Evolutionary conservation across 2,797 vertebrate species (phyloP).

Genomic region (Alcedo quadribrachys): DNA sequence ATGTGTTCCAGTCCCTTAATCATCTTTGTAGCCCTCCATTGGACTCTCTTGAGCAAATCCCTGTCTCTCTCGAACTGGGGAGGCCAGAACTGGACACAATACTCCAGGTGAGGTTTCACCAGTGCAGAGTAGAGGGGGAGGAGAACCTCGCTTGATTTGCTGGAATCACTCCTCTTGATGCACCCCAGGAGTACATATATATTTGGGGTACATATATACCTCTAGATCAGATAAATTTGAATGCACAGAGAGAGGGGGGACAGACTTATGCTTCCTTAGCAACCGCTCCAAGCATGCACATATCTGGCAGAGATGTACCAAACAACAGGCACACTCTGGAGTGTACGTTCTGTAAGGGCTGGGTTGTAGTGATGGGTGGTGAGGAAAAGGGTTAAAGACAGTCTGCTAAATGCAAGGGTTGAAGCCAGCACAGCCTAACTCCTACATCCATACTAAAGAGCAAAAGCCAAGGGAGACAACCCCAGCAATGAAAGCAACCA

Average conservation of each 20-base stretch:
- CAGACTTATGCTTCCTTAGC: background rate
- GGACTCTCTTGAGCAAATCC: too few relatives aligned
- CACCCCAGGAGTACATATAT: too few relatives aligned
- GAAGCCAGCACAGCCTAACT: background rate
- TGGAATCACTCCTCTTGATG: too few relatives aligned
- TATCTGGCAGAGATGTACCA: background rate
- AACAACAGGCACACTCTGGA: background rate
- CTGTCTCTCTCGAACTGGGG: too few relatives aligned
- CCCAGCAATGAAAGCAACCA: background rate
- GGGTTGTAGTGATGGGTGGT: background rate
- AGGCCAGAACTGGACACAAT: too few relatives aligned
- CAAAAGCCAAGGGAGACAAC: background rate
- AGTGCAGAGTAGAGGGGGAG: too few relatives aligned
- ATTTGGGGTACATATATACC: too few relatives aligned
- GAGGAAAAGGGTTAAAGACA: background rate
- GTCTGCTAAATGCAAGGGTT: background rate
- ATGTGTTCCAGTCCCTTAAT: too few relatives aligned
- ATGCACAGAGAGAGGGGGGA: background rate
- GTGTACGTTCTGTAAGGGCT: background rate
- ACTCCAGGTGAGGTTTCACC: too few relatives aligned
- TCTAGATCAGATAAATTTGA: background rate
- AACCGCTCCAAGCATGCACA: background rate
- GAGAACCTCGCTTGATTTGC: too few relatives aligned
- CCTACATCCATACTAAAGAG: background rate
- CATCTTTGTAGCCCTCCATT: too few relatives aligned